Conservation (phyloP, 2,888 invertebrate species). For the Napeogenes inachia region DNA sequence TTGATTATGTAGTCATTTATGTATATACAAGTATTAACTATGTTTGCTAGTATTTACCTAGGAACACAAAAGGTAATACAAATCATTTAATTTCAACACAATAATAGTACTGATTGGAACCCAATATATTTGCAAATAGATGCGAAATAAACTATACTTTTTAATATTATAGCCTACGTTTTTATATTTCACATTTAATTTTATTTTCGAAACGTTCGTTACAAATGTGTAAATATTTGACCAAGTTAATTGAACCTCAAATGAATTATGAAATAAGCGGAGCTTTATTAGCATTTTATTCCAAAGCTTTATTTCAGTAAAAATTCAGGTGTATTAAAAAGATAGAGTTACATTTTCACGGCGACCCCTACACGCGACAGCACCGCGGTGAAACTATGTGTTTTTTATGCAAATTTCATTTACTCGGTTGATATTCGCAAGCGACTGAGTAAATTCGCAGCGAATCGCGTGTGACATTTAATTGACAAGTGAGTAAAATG, state of each 20-base stretch:
- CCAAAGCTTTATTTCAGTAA: slow-evolving; percentile 24
- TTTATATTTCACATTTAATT: not conserved
- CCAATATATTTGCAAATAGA: not conserved
- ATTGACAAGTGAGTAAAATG: slow-evolving; percentile 72
- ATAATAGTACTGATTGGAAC: not conserved
- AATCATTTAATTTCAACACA: not conserved
- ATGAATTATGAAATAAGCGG: slow-evolving; percentile 25
- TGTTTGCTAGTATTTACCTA: slow-evolving; percentile 5
- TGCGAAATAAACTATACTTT: not conserved
- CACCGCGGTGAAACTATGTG: slow-evolving; percentile 42
- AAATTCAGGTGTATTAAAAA: slow-evolving; percentile 30
- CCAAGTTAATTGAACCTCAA: slow-evolving; percentile 16
- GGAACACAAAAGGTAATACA: slow-evolving; percentile 1
- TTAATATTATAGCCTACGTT: not conserved
- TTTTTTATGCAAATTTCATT: slow-evolving; percentile 73
- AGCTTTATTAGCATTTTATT: slow-evolving; percentile 26
- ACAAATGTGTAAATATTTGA: slow-evolving; percentile 11
- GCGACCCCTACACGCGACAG: slow-evolving; percentile 33
- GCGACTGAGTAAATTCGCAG: slow-evolving; percentile 64
- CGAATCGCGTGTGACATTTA: slow-evolving; percentile 69
- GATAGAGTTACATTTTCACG: slow-evolving; percentile 26
- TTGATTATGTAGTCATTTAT: slow-evolving; percentile 10
- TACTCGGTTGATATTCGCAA: slow-evolving; percentile 63
- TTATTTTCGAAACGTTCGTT: not conserved
- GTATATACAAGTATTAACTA: slow-evolving; percentile 1